These are phyloP conservation scores for Oryzias curvinotus DNA, from an alignment of 2,113 vertebrate genomes.

Conservation along the genomic window DNA sequence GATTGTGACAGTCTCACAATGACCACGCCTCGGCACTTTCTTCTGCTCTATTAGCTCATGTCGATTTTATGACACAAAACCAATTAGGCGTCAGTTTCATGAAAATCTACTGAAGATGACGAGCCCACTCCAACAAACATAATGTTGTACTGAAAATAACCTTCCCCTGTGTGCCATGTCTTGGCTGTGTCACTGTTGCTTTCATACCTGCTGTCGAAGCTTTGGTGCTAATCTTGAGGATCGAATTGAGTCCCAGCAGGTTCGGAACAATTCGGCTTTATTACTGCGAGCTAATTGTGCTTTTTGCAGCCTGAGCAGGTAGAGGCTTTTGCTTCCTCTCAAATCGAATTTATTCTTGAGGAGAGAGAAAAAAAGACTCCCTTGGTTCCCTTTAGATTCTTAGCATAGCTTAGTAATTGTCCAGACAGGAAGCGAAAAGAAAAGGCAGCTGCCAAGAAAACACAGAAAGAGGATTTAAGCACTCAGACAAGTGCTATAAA, in stretches of 20 bases:
- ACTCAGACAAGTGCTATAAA: constrained; percentile 49
- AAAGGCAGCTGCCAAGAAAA: constrained; percentile 38
- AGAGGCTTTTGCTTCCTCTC: background rate
- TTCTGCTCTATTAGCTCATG: constrained; percentile 4
- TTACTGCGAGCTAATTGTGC: constrained; percentile 39
- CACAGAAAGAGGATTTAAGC: constrained; percentile 29
- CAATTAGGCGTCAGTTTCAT: constrained; percentile 1
- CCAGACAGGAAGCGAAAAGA: constrained; percentile 31
- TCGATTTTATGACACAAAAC: constrained; percentile 18
- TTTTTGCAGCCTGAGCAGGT: constrained; percentile 21
- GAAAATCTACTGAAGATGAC: constrained; percentile 2
- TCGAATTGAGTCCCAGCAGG: constrained; percentile 41
- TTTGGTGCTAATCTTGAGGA: constrained; percentile 36
- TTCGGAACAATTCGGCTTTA: constrained; percentile 48
- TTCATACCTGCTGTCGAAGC: constrained; percentile 44
- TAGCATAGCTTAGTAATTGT: constrained; percentile 14
- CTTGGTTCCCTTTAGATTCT: constrained; percentile 18
- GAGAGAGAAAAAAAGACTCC: constrained; percentile 14
- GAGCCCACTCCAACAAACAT: background rate
- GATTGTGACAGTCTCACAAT: constrained; percentile 14
- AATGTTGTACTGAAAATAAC: constrained; percentile 2
- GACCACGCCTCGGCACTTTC: constrained; percentile 4
- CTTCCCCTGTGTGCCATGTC: constrained; percentile 2
- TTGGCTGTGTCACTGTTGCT: constrained; percentile 17
- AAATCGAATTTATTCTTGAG: constrained; percentile 18